Conservation (phyloP, 2,888 invertebrate species). For the Lasioglossum malachurum region DNA sequence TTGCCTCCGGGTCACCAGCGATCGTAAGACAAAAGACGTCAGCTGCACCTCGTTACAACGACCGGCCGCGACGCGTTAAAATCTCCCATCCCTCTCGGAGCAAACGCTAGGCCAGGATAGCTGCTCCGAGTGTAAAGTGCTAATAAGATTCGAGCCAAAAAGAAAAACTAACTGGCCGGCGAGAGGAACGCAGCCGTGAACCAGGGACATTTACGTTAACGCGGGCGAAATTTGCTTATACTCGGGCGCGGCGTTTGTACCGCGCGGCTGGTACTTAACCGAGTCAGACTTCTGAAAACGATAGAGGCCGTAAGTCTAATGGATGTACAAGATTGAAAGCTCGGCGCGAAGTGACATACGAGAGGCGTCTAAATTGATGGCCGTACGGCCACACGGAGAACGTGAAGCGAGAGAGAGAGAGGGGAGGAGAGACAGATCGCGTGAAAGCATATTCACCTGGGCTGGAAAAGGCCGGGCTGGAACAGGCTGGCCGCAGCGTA, state of each 20-base stretch:
- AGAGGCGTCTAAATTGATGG: constrained; percentile 63
- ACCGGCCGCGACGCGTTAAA: background rate
- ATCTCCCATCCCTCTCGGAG: background rate
- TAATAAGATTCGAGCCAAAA: background rate
- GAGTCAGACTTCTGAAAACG: constrained; percentile 41
- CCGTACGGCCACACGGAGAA: constrained; percentile 20
- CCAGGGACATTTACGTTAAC: background rate
- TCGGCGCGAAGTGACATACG: constrained; percentile 44
- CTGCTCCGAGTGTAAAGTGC: background rate
- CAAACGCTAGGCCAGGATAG: background rate
- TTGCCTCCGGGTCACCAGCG: background rate
- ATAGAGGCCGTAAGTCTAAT: constrained; percentile 31
- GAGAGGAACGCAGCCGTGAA: background rate
- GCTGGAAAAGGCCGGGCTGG: constrained; percentile 22
- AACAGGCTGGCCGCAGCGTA: constrained; percentile 36
- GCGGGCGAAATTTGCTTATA: background rate
- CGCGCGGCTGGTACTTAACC: constrained; percentile 31
- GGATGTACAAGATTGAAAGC: constrained; percentile 56
- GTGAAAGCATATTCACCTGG: constrained; percentile 51
- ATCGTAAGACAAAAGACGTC: background rate
- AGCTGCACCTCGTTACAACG: background rate
- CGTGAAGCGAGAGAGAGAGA: background rate
- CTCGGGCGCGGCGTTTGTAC: background rate
- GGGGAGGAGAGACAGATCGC: constrained; percentile 19
- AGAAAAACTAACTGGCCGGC: background rate